Percentiles rank a stretch among this genome's conserved stretches.
phyloP scores from a whole-genome alignment of 2,888 invertebrate genomes.

The Temnothorax rugatulus region DNA sequence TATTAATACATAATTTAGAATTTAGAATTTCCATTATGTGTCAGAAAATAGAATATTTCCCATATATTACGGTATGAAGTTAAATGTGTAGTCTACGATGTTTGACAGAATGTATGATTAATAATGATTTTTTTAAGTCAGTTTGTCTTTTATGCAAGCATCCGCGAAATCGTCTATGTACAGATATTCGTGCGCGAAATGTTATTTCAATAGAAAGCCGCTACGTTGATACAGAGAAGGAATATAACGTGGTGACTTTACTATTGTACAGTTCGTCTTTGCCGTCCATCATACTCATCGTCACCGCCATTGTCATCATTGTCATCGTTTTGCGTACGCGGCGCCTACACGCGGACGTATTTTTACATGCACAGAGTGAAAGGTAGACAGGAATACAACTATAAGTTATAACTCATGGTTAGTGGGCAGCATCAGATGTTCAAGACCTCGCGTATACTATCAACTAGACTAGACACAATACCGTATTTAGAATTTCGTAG shows the following conservation, averaged over 20 bases:
- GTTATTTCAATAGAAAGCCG: conserved; percentile 66
- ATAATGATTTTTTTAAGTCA: conserved; percentile 5
- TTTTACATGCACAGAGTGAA: conserved; percentile 54
- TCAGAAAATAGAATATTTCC: background rate
- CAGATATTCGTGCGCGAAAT: conserved; percentile 57
- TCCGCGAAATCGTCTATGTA: conserved; percentile 4
- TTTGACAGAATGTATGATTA: conserved; percentile 15
- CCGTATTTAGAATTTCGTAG: background rate
- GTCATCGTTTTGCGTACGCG: conserved; percentile 60
- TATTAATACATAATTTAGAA: conserved; percentile 1
- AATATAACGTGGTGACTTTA: conserved; percentile 66
- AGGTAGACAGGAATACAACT: conserved; percentile 68
- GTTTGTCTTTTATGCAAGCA: background rate
- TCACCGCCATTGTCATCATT: conserved; percentile 77
- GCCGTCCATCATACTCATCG: conserved; percentile 76
- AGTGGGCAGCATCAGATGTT: conserved; percentile 34
- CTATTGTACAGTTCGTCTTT: conserved; percentile 72
- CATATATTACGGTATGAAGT: background rate
- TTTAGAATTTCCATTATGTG: background rate
- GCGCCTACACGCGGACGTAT: conserved; percentile 39
- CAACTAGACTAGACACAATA: conserved; percentile 17
- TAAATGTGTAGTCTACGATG: background rate
- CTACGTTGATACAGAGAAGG: conserved; percentile 24
- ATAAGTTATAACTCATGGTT: conserved; percentile 16
- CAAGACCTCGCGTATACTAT: conserved; percentile 17